Evolutionary conservation across 2,797 vertebrate genomes (phyloP), one percentile per base, ranked within the genome.

Genomic region (Phataginus tetradactyla): DNA sequence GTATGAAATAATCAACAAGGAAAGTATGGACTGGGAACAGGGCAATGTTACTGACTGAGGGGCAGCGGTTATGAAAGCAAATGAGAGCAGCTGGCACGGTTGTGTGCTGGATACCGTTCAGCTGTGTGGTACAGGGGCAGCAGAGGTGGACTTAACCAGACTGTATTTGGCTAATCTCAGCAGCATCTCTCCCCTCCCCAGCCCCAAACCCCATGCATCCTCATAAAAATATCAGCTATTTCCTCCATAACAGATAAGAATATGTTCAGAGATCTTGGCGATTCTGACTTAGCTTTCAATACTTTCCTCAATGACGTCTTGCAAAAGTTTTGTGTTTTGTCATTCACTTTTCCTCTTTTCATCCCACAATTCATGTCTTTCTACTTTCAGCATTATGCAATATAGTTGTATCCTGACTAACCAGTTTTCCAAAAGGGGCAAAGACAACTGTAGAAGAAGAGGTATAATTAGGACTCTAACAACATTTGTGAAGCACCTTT

Each of bases 301-400:
- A 89, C 71, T 53, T 91, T 23, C 77, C n/a, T 32, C 51, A 69
- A 32, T 29, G 15, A 64, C 8, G 2, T 53, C 32, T 89, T 85
- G 23, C n/a, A 64, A 89, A 95, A 93, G 59, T 93, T 95, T 94
- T 80, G 8, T 96, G 37, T 84, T 92, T 88, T 92, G 37, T 86
- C 34, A 42, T 71, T 94, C 39, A 64, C 7, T 91, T 90, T 81
- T 91, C n/a, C 29, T 64, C 25, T 87, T 80, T 45, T 23, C 34
- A 85, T 69, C 74, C 34, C 63, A 92, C 42, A 86, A 45, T 49
- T 68, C 39, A 51, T 71, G 39, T 25, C 72, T 86, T 83, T 55
- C 55, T 57, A 0, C 78, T 94, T 83, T 93, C 13, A 59, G 17
- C 66, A 66, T 75, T 63, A 90, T 72, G 14, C 21, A 86, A 64